Evolutionary conservation across 2,113 vertebrate genomes (phyloP), one percentile per base, ranked within the genome.

Genomic region (Saiga tatarica): DNA sequence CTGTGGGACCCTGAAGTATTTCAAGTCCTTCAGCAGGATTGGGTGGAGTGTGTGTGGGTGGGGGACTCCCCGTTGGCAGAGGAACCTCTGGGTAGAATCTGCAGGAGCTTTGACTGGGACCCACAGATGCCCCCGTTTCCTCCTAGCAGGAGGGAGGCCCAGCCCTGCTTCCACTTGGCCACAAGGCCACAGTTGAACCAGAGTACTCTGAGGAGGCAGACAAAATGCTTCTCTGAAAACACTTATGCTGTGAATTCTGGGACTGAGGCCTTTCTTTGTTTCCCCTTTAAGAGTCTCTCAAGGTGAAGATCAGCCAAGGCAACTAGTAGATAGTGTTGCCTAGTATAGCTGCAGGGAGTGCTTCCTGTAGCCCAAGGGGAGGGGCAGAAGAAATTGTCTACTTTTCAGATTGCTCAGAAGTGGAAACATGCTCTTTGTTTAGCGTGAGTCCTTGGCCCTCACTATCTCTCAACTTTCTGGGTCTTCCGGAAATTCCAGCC

Each of bases 381-480:
- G 55, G 39, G 47, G 76, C 6, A 1, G 71, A 26, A 78, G 39
- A 79, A 82, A 59, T 26, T 4, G 30, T 90, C 91, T 64, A 71
- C 78, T 84, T 60, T 94, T 67, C 78, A 95, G 47, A 87, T 97
- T 52, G 79, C 57, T 92, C 28, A 26, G 26, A 91, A 95, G 28
- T 53, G 33, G 83, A 92, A 87, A 5, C 1, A 25, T 74, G 25
- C 3, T 25, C 28, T 89, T 71, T 82, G 52, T 79, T 64, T 79
- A 55, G 45, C 39, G 0, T 30, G 23, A 92, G 45, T 78, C 36
- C 25, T 82, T n/a, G 76, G 42, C 33, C 2, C 23, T 84, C 39
- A 10, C 30, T 42, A 0, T 83, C 76, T 71, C 47, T 50, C n/a
- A 89, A 30, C 14, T 85, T 88, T 92, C 52, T 55, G 42, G 60